Evolutionary conservation across 2,113 vertebrate species (phyloP).

Genomic region (Microtus richardsoni): DNA sequence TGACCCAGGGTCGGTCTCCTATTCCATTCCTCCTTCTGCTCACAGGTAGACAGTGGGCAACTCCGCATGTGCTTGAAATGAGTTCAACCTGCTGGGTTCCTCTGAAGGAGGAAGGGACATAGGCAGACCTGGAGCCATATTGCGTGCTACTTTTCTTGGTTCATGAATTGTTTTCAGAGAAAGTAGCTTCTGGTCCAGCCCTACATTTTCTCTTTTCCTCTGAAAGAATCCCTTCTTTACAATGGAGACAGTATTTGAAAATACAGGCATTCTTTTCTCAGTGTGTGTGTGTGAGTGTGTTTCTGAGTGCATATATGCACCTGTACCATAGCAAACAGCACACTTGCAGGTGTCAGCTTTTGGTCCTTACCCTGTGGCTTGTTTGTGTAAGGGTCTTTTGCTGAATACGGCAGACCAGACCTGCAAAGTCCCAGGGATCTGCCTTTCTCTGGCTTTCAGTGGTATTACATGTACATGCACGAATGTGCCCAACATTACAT

Average conservation of each 20-base stretch:
- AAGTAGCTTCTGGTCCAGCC: background rate
- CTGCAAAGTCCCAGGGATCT: background rate
- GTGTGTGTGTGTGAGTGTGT: background rate
- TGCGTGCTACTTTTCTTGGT: background rate
- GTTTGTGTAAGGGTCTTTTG: background rate
- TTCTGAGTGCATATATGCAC: background rate
- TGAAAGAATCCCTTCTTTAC: background rate
- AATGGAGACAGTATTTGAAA: background rate
- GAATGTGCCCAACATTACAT: too few species aligned
- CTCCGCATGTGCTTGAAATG: background rate
- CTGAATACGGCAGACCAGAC: background rate
- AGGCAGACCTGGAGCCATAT: background rate
- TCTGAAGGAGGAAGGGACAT: background rate
- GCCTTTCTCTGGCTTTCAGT: background rate
- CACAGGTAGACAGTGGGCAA: background rate
- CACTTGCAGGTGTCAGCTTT: background rate
- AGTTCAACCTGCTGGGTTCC: background rate
- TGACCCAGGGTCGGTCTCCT: slow-evolving; percentile 16
- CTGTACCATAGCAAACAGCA: background rate
- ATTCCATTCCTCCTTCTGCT: background rate
- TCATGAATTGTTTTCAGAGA: background rate
- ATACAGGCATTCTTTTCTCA: too few species aligned
- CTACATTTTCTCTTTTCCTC: background rate
- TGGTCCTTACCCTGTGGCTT: background rate
- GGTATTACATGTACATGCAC: too few species aligned